Evolutionary conservation across 2,888 invertebrate species (phyloP), one percentile per base, ranked within the genome.

Genomic region (Sabatieria punctata): DNA sequence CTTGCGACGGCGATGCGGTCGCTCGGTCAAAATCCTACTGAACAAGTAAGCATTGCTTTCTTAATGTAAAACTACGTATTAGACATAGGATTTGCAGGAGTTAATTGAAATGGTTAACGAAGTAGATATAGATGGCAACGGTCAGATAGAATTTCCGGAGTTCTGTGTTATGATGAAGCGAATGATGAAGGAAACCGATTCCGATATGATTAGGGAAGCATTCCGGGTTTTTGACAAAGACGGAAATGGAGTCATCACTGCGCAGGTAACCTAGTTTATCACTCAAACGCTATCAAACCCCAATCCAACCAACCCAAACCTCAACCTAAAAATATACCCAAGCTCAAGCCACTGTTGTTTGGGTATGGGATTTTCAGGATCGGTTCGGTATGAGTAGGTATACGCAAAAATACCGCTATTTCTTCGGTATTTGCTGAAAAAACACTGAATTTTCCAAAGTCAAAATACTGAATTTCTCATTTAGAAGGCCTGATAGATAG

Each of bases 1-100:
- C 54, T 63, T 53, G 63, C 63, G 39, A 59, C 64, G n/a, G 63
- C 63, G 18, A 63, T 63, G 63, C 53, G 63, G 18, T 57, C 56
- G 30, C 52, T 63, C 21, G 63, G 63, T 15, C 63, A 63, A 54
- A 63, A 63, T 43, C 63, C 41, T 6, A 41, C 41, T 4, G 19
- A 35, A 51, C n/a, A 36, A 24, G 19, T 11, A 8, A 11, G 11
- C 8, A 8, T 30, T 15, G 15, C 30, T 30, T 15, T 11, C 30
- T 30, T 15, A 30, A 8, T 30, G n/a, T n/a, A n/a, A n/a, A n/a
- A n/a, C n/a, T n/a, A n/a, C n/a, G n/a, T n/a, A n/a, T n/a, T n/a
- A n/a, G n/a, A n/a, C n/a, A n/a, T n/a, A n/a, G n/a, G n/a, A 24
- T 39, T 39, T n/a, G 11, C 45, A 46, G 46, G 46, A 46, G 22